These are phyloP conservation scores for Amblyjoppa fuscipennis DNA, from an alignment of 2,888 invertebrate genomes.

Conservation along the genomic window DNA sequence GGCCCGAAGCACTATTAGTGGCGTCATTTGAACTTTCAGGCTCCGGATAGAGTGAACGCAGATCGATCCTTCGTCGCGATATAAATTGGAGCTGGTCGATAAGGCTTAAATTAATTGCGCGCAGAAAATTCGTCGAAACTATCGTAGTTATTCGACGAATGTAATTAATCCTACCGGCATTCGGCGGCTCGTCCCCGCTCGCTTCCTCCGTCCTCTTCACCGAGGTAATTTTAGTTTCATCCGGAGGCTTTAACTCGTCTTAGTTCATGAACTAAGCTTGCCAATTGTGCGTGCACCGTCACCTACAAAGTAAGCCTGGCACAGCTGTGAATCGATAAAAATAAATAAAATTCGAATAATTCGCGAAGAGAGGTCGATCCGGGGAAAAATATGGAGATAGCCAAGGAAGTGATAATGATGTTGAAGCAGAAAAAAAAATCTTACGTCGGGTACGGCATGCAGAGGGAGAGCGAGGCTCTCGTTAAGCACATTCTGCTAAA, in stretches of 20 bases:
- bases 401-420: conserved; percentile 79
- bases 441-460: conserved; percentile 81
- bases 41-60: background rate
- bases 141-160: background rate
- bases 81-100: background rate
- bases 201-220: conserved; percentile 70
- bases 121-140: background rate
- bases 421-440: conserved; percentile 78
- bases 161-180: conserved; percentile 38
- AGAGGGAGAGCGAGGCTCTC: conserved; percentile 82
- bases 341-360: background rate
- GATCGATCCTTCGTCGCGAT: background rate
- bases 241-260: conserved; percentile 79
- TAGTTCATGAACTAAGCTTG: conserved; percentile 78
- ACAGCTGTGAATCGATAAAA: conserved; percentile 7
- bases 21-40: conserved; percentile 24
- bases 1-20: conserved; percentile 55
- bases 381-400: conserved; percentile 78
- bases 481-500: conserved; percentile 81
- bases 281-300: conserved; percentile 74
- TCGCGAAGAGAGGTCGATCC: background rate
- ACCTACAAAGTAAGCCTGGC: conserved; percentile 26
- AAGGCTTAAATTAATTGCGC: background rate
- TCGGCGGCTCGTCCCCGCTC: conserved; percentile 35
- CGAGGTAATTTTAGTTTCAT: conserved; percentile 84